Conservation (phyloP, 2,888 invertebrate species). For the Liopterus haemorrhoidalis region DNA sequence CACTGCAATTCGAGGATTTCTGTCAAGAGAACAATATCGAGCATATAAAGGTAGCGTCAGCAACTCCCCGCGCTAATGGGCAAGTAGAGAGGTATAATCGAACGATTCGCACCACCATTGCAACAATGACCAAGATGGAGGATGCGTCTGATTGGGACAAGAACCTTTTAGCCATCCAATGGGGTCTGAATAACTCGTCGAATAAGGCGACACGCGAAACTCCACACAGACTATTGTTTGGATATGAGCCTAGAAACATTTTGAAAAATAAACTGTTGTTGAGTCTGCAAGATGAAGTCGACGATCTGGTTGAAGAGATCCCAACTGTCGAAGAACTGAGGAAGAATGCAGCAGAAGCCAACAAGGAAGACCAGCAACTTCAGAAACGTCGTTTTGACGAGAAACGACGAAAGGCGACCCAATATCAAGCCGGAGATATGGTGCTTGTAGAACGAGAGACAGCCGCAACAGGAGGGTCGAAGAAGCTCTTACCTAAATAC, state of each 20-base stretch:
- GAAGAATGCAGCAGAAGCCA: conserved; percentile 10
- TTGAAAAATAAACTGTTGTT: conserved; percentile 18
- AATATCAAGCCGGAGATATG: too few species aligned
- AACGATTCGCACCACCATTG: conserved; percentile 26
- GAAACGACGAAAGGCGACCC: too few species aligned
- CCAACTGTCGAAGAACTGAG: conserved; percentile 12
- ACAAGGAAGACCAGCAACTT: too few species aligned
- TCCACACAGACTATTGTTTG: conserved; percentile 20
- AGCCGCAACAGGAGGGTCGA: conserved; percentile 25
- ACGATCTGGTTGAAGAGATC: conserved; percentile 19
- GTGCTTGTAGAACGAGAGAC: conserved; percentile 3
- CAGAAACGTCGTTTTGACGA: conserved; percentile 21
- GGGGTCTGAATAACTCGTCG: conserved; percentile 31
- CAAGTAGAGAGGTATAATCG: conserved; percentile 35
- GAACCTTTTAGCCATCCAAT: conserved; percentile 27
- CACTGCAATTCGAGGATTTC: conserved; percentile 38
- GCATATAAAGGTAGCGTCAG: conserved; percentile 28
- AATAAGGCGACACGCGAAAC: conserved; percentile 23
- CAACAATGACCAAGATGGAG: conserved; percentile 28
- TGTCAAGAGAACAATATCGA: conserved; percentile 35
- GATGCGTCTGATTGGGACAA: conserved; percentile 32
- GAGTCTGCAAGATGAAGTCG: conserved; percentile 12
- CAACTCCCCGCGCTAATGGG: conserved; percentile 36
- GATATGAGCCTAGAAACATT: too few species aligned
- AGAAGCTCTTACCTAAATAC: too few species aligned